Evolutionary conservation across 1,140 invertebrate species (phyloP).

Genomic region (Cydia splendana): DNA sequence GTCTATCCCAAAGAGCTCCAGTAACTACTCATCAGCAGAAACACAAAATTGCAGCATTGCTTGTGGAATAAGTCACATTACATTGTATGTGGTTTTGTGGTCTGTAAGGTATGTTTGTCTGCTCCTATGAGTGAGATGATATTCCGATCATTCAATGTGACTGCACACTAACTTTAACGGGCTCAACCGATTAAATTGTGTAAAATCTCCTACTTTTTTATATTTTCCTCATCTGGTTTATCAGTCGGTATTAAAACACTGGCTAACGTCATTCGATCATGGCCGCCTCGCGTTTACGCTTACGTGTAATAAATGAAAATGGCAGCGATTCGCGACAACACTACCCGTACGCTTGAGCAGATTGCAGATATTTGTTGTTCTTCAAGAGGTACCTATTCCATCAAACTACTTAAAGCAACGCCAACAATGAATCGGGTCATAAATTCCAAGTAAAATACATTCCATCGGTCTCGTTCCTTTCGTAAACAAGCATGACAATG

Average conservation of each 20-base stretch:
- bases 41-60: too few relatives aligned
- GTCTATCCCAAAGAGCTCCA: too few relatives aligned
- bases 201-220: background rate
- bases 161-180: too few relatives aligned
- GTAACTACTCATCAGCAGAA: too few relatives aligned
- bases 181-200: too few relatives aligned
- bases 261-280: slow-evolving; percentile 19
- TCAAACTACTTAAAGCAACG: background rate
- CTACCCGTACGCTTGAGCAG: slow-evolving; percentile 35
- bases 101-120: too few relatives aligned
- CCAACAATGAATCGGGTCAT: slow-evolving; percentile 8
- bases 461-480: background rate
- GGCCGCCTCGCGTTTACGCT: slow-evolving; percentile 60
- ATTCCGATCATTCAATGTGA: too few relatives aligned
- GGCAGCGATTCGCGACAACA: slow-evolving; percentile 53
- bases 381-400: background rate
- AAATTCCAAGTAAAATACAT: background rate
- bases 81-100: too few relatives aligned
- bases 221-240: slow-evolving; percentile 5
- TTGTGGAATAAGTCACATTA: too few relatives aligned
- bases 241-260: slow-evolving; percentile 3
- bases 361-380: slow-evolving; percentile 17
- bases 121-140: too few relatives aligned
- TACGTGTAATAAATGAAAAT: slow-evolving; percentile 63
- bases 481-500: background rate